Evolutionary conservation across 2,113 vertebrate genomes (phyloP).

Genomic region (Myotis brandtii): DNA sequence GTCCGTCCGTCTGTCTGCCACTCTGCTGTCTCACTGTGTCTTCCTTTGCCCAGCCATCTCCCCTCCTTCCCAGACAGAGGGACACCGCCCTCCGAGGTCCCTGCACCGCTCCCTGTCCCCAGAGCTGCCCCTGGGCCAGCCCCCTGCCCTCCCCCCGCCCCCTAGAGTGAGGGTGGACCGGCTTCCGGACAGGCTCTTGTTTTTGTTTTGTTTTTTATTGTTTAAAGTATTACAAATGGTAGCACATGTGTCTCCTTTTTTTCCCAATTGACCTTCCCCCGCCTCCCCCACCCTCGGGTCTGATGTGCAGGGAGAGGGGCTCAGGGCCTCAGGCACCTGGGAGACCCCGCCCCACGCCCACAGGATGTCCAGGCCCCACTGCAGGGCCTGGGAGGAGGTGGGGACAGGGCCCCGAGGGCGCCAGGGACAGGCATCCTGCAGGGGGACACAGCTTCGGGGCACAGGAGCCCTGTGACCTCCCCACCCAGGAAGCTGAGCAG

Average conservation of each 20-base stretch:
- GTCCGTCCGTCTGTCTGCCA: conserved; percentile 62
- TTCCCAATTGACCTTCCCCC: too few relatives aligned
- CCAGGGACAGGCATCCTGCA: neutral
- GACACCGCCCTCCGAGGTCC: neutral
- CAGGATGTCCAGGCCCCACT: neutral
- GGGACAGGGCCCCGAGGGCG: neutral
- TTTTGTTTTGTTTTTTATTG: neutral
- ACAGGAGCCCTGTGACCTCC: neutral
- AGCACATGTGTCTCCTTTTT: too few relatives aligned
- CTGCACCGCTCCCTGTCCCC: neutral
- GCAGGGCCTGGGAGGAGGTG: neutral
- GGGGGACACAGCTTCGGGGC: neutral
- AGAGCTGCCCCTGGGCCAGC: neutral
- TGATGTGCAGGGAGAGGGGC: neutral
- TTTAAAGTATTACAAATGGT: too few relatives aligned
- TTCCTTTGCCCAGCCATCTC: neutral
- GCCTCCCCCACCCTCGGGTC: neutral
- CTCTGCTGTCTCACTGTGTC: conserved; percentile 55
- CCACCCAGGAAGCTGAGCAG: neutral
- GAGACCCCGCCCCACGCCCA: neutral
- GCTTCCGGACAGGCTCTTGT: neutral
- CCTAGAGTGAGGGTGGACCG: neutral
- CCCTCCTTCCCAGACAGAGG: conserved; percentile 58
- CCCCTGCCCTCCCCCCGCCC: neutral
- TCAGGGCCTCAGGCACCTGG: neutral